Percentiles rank a stretch among this genome's conserved stretches.
phyloP scores from a whole-genome alignment of 2,797 vertebrate genomes.

The Macropus fuliginosus region DNA sequence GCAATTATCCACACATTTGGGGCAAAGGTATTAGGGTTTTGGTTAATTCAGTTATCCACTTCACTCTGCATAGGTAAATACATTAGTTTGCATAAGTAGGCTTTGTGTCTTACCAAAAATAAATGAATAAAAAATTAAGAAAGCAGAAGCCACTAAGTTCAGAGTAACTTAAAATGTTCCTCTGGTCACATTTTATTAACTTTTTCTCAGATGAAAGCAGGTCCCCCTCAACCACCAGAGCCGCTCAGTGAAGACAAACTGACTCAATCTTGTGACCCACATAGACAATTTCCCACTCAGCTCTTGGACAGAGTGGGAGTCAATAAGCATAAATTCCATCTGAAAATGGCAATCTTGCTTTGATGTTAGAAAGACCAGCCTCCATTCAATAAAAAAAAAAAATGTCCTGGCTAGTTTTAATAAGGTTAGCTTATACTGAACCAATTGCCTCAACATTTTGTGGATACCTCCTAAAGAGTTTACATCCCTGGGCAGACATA shows the following conservation, averaged over 20 bases:
- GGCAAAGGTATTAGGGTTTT: neutral
- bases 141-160: neutral
- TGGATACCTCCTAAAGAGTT: slow-evolving; percentile 30
- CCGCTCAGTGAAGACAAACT: slow-evolving; percentile 16
- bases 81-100: no score
- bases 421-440: slow-evolving; percentile 34
- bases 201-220: slow-evolving; percentile 1
- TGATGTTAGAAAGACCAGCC: neutral
- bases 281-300: slow-evolving; percentile 6
- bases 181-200: slow-evolving; percentile 47
- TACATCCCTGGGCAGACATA: slow-evolving; percentile 5
- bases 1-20: neutral
- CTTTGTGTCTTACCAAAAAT: neutral
- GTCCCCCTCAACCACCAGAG: neutral
- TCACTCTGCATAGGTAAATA: neutral
- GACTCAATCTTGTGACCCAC: slow-evolving; percentile 28
- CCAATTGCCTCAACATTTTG: slow-evolving; percentile 30
- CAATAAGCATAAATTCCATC: slow-evolving; percentile 32
- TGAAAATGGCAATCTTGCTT: slow-evolving; percentile 44
- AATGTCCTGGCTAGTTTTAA: neutral
- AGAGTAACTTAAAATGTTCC: neutral
- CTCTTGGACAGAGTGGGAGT: neutral
- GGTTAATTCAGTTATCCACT: neutral
- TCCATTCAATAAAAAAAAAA: slow-evolving; percentile 6
- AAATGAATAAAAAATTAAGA: neutral